Evolutionary conservation across 2,797 vertebrate genomes (phyloP), one percentile per base, ranked within the genome.

Genomic region (Echiichthys vipera): DNA sequence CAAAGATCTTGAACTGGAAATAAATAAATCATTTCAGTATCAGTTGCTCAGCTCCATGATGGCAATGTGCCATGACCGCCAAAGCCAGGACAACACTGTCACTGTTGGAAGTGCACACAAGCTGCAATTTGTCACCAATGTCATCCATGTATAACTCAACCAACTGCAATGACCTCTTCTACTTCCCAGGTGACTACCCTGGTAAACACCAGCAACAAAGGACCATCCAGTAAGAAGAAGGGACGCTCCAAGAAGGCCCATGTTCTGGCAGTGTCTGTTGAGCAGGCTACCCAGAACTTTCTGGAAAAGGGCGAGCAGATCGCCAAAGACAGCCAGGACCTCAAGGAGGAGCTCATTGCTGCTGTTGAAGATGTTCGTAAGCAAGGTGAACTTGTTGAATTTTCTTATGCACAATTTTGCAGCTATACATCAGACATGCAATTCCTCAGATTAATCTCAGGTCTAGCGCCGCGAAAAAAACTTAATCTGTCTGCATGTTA

Each of bases 201-300:
- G 74, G 98, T 99, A 79, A 99, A 99, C 90, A 99, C 98, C 66
- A 99, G 98, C 85, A 99, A 96, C 92, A 99, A 99, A 88, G 98
- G 98, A 2, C 98, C 98, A 0, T 99, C 98, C 30, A 95, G 97
- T 83, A 99, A 99, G 91, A 99, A 99, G 95, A 99, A 99, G 91
- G 98, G 98, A 0, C 96, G 98, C 65, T 99, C 98, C 9, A 99
- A 99, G 96, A 99, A 99, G 87, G 98, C 98, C 65, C 98, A 99
- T 0, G 98, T 99, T 5, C 86, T 99, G 86, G 98, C 98, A n/a
- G 95, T 98, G 22, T 99, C 98, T 0, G 98, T 99, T 5, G 98
- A 99, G 70, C 98, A 99, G 80, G 98, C 98, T 37, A 99, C 98
- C 1, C 98, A 99, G 54, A 99, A 99, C 92, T 99, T 99, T 70